Base-by-base conservation (phyloP, 1,140 invertebrate genomes). In the Drosophila pectinifera region DNA sequence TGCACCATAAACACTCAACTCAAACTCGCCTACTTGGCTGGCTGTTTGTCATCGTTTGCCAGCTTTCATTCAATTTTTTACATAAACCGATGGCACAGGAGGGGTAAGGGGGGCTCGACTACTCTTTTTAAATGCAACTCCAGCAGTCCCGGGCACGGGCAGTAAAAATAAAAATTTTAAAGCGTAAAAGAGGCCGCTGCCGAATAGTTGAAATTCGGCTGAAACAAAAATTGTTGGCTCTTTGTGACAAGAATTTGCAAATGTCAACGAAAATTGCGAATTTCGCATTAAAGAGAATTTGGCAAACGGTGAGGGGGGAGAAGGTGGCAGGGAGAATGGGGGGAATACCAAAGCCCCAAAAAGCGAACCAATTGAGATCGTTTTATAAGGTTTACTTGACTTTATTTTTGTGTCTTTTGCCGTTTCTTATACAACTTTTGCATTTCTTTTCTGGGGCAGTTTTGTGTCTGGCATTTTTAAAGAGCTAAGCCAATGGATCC, bases 211-310 rank as follows among this genome's bases (percentile, higher is more conserved):
- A 86, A 76, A 82, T 86, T 88, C 75, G 80, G 53, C 58, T 39
- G 61, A 75, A 78, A 80, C 58, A 57, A 72, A 57, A 72, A 53
- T 64, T 84, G 65, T 63, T 75, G 56, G 58, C 55, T 58, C 76
- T 74, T 83, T 86, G 84, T 86, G 83, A 86, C 83, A 86, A 86
- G 83, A 86, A 86, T 86, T 86, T 86, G 83, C 83, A 88, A 86
- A 86, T 86, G 84, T 83, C 83, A 89, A 86, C 81, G 77, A 86
- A 86, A 86, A 88, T 75, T 83, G 79, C 75, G 80, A 65, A 73
- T 64, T 84, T 82, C 76, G 73, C 72, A 84, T 85, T 76, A 88
- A 86, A 83, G 64, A 77, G 79, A 88, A 83, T 83, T 88, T 78
- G 79, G 20, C 46, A 82, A 86, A 77, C 39, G 48, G n/a, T 8